Conservation (phyloP, 1,140 invertebrate genomes). For the Drosophila grimshawi region DNA sequence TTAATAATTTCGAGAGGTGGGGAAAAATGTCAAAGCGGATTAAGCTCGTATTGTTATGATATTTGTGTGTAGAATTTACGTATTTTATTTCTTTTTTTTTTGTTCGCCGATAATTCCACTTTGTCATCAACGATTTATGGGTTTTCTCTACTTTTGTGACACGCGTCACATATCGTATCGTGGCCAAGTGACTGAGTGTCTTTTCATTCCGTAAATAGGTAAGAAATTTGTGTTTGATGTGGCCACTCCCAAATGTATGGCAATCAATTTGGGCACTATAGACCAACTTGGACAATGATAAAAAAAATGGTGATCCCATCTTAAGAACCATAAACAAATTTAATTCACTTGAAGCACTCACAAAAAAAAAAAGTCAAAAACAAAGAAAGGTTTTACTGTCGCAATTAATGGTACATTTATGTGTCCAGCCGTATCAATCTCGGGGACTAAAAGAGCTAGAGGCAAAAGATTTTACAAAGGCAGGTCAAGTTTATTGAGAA, state of each 20-base stretch:
- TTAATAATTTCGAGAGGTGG: conserved; percentile 1
- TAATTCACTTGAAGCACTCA: conserved; percentile 30
- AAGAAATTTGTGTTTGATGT: conserved; percentile 48
- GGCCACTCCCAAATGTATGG: conserved; percentile 52
- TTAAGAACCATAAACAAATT: conserved; percentile 40
- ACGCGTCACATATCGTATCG: conserved; percentile 48
- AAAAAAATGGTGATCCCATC: conserved; percentile 37
- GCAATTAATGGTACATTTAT: conserved; percentile 7
- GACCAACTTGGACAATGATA: conserved; percentile 22
- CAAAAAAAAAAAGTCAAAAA: conserved; percentile 2
- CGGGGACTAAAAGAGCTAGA: not conserved
- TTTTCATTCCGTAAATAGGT: conserved; percentile 30
- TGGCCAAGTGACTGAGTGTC: conserved; percentile 48
- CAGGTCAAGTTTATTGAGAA: not conserved
- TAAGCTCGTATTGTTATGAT: conserved; percentile 32
- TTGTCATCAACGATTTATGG: conserved; percentile 75
- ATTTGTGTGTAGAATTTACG: conserved; percentile 23
- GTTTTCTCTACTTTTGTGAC: conserved; percentile 62
- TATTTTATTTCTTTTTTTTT: conserved; percentile 5
- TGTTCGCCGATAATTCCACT: conserved; percentile 61
- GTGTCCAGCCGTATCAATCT: not conserved
- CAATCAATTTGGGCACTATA: conserved; percentile 42
- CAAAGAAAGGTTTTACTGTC: conserved; percentile 1
- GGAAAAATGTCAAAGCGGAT: conserved; percentile 43
- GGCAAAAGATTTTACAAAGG: not conserved